Conservation (phyloP, 2,888 invertebrate genomes). For the Deilephila porcellus region DNA sequence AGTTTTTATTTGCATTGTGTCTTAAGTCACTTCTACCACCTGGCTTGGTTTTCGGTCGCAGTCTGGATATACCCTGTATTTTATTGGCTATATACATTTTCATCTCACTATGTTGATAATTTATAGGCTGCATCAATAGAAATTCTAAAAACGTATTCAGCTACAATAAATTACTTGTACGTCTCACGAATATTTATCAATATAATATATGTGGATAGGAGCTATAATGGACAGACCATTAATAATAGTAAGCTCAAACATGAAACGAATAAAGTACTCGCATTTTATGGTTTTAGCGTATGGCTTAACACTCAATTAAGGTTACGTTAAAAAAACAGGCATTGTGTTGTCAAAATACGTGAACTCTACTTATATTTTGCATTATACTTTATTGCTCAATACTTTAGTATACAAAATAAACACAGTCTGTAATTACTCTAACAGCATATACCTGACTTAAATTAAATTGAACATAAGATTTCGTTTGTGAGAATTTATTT, state of each 20-base stretch:
- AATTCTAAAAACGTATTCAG: neutral
- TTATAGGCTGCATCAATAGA: neutral
- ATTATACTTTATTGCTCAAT: too few relatives aligned
- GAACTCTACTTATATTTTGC: neutral
- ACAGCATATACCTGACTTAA: too few relatives aligned
- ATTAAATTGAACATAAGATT: too few relatives aligned
- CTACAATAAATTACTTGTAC: neutral
- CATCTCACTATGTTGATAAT: neutral
- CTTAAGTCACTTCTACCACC: too few relatives aligned
- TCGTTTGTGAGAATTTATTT: too few relatives aligned
- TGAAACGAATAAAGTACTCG: neutral
- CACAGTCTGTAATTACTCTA: too few relatives aligned
- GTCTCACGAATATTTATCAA: slow-evolving; percentile 3
- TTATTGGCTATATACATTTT: neutral
- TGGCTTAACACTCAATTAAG: neutral
- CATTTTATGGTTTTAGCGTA: neutral
- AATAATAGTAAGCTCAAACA: neutral
- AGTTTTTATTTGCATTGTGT: too few relatives aligned
- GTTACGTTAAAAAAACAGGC: neutral
- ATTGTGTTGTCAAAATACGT: neutral
- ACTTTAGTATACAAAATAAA: too few relatives aligned
- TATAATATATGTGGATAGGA: neutral
- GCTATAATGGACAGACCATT: neutral
- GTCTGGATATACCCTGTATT: too few relatives aligned
- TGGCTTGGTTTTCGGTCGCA: too few relatives aligned